phyloP scores from a whole-genome alignment of 2,888 invertebrate genomes.

The Himalopsyche kuldschensis region DNA sequence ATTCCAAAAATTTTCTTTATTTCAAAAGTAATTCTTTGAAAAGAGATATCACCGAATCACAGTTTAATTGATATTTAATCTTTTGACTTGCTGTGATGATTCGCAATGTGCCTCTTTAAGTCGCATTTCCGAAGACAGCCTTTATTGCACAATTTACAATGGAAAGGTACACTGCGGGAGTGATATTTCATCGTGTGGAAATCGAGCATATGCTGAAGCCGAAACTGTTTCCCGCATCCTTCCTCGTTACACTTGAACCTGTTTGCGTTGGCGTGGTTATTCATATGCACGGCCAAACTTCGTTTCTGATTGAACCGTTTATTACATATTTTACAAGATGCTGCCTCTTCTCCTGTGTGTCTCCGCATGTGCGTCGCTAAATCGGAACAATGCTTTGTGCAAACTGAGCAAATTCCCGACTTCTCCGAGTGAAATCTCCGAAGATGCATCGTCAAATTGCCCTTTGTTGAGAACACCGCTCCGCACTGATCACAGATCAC shows the following conservation, averaged over 20 bases:
- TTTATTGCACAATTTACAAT: neutral
- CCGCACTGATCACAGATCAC: slow-evolving; percentile 54
- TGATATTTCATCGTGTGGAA: slow-evolving; percentile 25
- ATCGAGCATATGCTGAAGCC: slow-evolving; percentile 19
- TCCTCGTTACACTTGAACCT: slow-evolving; percentile 11
- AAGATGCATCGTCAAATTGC: slow-evolving; percentile 30
- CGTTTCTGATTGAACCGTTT: slow-evolving; percentile 13
- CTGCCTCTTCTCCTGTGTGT: slow-evolving; percentile 60
- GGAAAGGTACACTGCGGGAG: neutral
- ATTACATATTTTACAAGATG: slow-evolving; percentile 44
- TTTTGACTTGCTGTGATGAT: neutral
- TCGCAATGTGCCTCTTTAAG: neutral
- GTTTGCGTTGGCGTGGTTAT: slow-evolving; percentile 17
- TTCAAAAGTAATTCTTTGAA: too few relatives aligned
- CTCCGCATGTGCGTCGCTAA: slow-evolving; percentile 60
- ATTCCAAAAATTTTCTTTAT: too few relatives aligned
- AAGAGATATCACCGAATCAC: too few relatives aligned
- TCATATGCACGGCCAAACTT: slow-evolving; percentile 24
- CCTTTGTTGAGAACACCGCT: slow-evolving; percentile 55
- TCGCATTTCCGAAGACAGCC: neutral
- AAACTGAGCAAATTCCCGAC: slow-evolving; percentile 51
- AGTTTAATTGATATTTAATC: neutral
- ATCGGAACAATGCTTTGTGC: slow-evolving; percentile 59
- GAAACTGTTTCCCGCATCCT: slow-evolving; percentile 17
- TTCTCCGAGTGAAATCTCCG: slow-evolving; percentile 30